phyloP scores from a whole-genome alignment of 2,113 vertebrate species.

The Oryzias woworae region DNA sequence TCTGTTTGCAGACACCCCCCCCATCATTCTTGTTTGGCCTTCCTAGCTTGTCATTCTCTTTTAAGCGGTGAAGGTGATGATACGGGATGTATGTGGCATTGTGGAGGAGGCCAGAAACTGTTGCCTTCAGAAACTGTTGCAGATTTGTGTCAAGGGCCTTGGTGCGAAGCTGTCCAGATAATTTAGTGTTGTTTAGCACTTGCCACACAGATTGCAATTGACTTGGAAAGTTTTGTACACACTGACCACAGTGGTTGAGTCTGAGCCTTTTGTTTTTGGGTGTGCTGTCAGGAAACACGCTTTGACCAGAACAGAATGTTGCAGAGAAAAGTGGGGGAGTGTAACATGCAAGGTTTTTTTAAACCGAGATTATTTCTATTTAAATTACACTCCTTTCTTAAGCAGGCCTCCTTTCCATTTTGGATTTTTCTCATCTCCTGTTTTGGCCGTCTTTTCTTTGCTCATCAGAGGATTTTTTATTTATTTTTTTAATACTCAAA shows the following conservation, averaged over 20 bases:
- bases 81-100: not conserved
- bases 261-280: conserved; percentile 33
- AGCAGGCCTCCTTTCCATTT: conserved; percentile 9
- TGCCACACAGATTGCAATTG: conserved; percentile 26
- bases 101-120: conserved; percentile 12
- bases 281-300: conserved; percentile 39
- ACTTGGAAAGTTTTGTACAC: conserved; percentile 44
- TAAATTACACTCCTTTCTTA: conserved; percentile 18
- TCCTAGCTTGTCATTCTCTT: conserved; percentile 28
- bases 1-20: conserved; percentile 56
- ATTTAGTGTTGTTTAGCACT: conserved; percentile 46
- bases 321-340: conserved; percentile 10
- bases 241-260: conserved; percentile 35
- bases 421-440: conserved; percentile 18
- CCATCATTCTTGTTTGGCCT: conserved; percentile 27
- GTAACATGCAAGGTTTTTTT: not conserved
- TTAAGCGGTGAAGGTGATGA: conserved; percentile 23
- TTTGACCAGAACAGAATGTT: conserved; percentile 35
- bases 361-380: conserved; percentile 4
- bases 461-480: conserved; percentile 13
- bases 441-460: conserved; percentile 15
- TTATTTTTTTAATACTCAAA: conserved; percentile 1
- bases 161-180: conserved; percentile 48
- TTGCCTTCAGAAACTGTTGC: conserved; percentile 53
- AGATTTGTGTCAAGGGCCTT: conserved; percentile 41